Base-by-base conservation (phyloP, 2,797 vertebrate genomes). In the Siniperca obscura region DNA sequence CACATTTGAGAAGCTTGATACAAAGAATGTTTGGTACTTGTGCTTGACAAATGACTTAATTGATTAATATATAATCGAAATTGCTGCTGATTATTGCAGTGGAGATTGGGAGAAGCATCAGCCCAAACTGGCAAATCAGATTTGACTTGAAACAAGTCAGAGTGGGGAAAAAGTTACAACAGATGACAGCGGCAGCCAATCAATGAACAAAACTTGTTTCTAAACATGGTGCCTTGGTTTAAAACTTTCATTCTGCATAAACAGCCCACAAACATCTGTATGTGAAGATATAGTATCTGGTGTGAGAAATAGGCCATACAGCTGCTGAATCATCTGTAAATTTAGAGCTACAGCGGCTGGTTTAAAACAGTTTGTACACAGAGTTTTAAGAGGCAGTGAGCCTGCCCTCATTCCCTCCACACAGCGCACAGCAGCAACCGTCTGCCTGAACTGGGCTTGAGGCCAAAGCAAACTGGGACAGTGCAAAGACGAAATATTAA, bases 401-500 rank as follows among this genome's bases (percentile, higher is more conserved):
- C 12, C 36, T 57, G 76, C 55, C 64, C 50, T 42, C 8, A 61
- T 77, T 88, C 52, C 21, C 60, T 46, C 57, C 53, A 67, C 81
- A 76, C 36, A 70, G 21, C 16, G 1, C 55, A 82, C 57, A 75
- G 77, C 74, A 85, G 80, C 56, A 52, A 48, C 61, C 11, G 11
- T 76, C 70, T 75, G 40, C 64, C 44, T 85, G 70, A 52, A 57
- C 75, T 64, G 70, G 82, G 84, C 82, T 48, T 1, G 5, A 50
- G 56, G 80, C 80, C 83, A 85, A 77, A 53, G 78, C 78, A 84
- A 89, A 89, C 60, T 64, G 61, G 75, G 73, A 78, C 81, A 68
- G 71, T 1, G 69, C 68, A 79, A 75, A 84, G 81, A 80, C 27
- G 3, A 68, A 84, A 67, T 60, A 74, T 69, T 68, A 67, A 72